Evolutionary conservation across 2,888 invertebrate species (phyloP), one percentile per base, ranked within the genome.

Genomic region (Macropis europaea): DNA sequence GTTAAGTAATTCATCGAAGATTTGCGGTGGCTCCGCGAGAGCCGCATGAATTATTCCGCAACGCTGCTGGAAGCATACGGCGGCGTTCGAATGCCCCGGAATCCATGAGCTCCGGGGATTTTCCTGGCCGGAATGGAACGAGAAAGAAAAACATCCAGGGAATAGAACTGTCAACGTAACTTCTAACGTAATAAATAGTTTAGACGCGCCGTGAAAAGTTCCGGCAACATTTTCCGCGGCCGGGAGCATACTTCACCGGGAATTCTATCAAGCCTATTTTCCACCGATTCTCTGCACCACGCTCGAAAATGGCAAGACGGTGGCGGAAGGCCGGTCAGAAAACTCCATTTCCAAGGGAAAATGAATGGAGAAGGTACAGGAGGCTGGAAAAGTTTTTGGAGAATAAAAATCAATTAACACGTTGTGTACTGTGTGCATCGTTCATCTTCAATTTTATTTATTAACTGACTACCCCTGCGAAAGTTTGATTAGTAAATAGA

Each of bases 121-220:
- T 36, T 22, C 34, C 17, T 28, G 11, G 30, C 3, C 54, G 28
- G 38, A 11, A 34, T 22, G 47, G 34, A 48, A 54, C 30, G 64
- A n/a, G n/a, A 63, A 54, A 48, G 64, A 48, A 48, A 48, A 45
- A 66, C 52, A 26, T n/a, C 45, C 36, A 13, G 67, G 54, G 54
- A 56, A 56, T 54, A 68, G 67, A 68, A 68, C 48, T 50, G 68
- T 68, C 68, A 43, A 56, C 68, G 68, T 64, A 63, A 56, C 68
- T 68, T 56, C 64, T 22, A 48, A 64, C 68, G 13, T 68, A 68
- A 68, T 68, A 56, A 68, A 68, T 68, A 50, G 68, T 68, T 68
- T 34, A 68, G 54, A 30, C 64, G 42, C 64, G 48, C 34, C 42
- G 26, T 30, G 68, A 42, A 64, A 64, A 56, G 47, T 64, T 48